Evolutionary conservation across 1,140 invertebrate genomes (phyloP).

Genomic region (Hyphantria cunea): DNA sequence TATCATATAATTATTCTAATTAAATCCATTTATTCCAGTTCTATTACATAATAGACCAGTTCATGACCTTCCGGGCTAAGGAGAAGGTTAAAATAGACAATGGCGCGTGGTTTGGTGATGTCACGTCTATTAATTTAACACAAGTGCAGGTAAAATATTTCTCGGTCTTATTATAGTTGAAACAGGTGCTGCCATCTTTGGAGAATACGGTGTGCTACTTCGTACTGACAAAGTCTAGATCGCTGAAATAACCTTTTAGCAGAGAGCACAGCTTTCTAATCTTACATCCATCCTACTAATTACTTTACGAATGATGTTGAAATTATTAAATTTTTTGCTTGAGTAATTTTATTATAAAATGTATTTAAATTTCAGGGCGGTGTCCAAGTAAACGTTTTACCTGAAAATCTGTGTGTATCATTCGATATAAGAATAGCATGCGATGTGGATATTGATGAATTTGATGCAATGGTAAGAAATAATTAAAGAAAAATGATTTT

Average conservation of each 20-base stretch:
- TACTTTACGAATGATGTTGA: too few relatives aligned
- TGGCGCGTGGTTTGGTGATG: constrained; percentile 86
- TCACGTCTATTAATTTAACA: constrained; percentile 93
- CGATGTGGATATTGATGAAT: constrained; percentile 83
- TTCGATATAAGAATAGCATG: constrained; percentile 92
- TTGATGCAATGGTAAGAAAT: constrained; percentile 49
- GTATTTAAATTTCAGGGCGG: constrained; percentile 87
- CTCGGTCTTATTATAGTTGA: neutral
- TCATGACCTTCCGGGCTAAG: constrained; percentile 86
- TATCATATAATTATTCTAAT: too few relatives aligned
- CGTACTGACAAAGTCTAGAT: too few relatives aligned
- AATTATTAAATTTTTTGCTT: too few relatives aligned
- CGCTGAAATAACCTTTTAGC: too few relatives aligned
- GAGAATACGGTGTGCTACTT: too few relatives aligned
- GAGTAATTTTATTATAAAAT: too few relatives aligned
- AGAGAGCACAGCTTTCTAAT: too few relatives aligned
- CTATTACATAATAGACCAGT: constrained; percentile 86
- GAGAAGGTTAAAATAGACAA: constrained; percentile 84
- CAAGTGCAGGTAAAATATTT: constrained; percentile 84
- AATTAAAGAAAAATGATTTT: neutral
- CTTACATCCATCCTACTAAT: too few relatives aligned
- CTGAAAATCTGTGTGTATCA: constrained; percentile 86
- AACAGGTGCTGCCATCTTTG: too few relatives aligned
- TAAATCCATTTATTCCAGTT: constrained; percentile 83
- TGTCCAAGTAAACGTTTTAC: constrained; percentile 94